A percentile compares a stretch with the other conserved stretches of the same genome.
Conservation (phyloP, 2,888 invertebrate genomes). For the Tenthredo livida region DNA sequence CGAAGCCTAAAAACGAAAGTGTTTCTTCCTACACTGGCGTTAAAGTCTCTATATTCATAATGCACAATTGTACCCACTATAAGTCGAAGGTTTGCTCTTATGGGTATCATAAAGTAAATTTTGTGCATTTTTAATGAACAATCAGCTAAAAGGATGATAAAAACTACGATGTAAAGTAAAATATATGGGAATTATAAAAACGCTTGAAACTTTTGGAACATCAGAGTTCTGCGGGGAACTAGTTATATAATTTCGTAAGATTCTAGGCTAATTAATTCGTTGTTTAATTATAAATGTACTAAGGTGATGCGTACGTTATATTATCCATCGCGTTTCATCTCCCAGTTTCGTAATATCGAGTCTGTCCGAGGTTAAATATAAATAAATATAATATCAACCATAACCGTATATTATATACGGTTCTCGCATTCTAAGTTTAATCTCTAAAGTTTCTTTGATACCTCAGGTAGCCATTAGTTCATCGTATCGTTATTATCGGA, state of each 20-base stretch:
- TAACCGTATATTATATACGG: too few species aligned
- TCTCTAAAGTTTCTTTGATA: neutral
- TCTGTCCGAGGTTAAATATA: constrained; percentile 7
- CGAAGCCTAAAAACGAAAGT: constrained; percentile 29
- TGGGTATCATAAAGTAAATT: neutral
- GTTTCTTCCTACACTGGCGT: constrained; percentile 34
- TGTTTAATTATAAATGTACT: neutral
- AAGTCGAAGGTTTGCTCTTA: neutral
- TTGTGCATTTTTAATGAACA: neutral
- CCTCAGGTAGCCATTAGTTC: neutral
- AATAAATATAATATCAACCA: neutral
- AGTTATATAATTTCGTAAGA: neutral
- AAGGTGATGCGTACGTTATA: neutral
- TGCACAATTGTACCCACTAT: neutral
- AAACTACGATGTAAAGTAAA: neutral
- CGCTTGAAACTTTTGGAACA: neutral
- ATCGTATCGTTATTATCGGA: neutral
- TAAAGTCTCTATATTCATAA: neutral
- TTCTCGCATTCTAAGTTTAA: neutral
- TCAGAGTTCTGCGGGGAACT: neutral
- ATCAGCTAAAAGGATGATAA: neutral
- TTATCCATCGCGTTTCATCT: constrained; percentile 11
- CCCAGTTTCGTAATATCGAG: neutral
- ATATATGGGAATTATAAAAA: neutral
- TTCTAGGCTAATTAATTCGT: neutral